phyloP scores from a whole-genome alignment of 2,797 vertebrate species.

The Emys orbicularis region DNA sequence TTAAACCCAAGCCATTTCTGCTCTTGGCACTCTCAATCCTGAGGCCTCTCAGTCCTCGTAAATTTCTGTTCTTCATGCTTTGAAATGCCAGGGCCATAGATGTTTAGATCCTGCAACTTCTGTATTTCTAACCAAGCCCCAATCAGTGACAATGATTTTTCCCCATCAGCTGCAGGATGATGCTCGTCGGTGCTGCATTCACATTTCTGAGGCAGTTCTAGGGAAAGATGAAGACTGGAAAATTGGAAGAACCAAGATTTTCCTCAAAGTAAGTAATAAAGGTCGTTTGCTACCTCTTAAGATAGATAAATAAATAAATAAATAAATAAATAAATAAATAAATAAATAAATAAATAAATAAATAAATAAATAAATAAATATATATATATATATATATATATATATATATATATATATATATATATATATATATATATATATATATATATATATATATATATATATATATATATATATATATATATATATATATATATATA shows the following conservation, averaged over 20 bases:
- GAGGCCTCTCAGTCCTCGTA: constrained; percentile 14
- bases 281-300: background rate
- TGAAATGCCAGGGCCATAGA: constrained; percentile 17
- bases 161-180: constrained; percentile 81
- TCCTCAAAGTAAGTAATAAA: constrained; percentile 91
- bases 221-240: constrained; percentile 89
- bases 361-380: no score
- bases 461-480: no score
- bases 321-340: no score
- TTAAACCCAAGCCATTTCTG: background rate
- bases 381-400: no score
- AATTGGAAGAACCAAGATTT: constrained; percentile 94
- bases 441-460: no score
- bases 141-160: constrained; percentile 44
- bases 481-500: no score
- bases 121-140: constrained; percentile 33
- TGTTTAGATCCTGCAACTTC: background rate
- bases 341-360: no score
- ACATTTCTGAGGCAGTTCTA: constrained; percentile 86
- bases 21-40: background rate
- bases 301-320: no score
- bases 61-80: background rate
- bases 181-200: constrained; percentile 83
- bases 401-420: no score
- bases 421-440: no score